Percentiles rank a stretch among this genome's conserved stretches.
phyloP scores from a whole-genome alignment of 2,113 vertebrate genomes.

The Gorilla gorilla region DNA sequence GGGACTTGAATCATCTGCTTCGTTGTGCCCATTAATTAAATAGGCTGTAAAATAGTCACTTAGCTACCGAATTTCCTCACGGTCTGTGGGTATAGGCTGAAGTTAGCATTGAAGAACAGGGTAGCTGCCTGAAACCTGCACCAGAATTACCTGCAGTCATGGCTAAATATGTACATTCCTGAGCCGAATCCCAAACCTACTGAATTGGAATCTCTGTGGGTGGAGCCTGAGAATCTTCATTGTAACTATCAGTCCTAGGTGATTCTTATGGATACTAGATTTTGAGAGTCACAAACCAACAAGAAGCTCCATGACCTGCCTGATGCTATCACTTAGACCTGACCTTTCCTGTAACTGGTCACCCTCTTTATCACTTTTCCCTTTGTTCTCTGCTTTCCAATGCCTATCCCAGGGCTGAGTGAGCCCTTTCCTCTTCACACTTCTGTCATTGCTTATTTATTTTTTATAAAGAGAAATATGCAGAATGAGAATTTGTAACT shows the following conservation, averaged over 20 bases:
- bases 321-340: neutral
- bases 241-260: too few species aligned
- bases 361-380: neutral
- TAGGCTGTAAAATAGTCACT: neutral
- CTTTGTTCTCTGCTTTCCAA: neutral
- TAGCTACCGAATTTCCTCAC: neutral
- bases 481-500: neutral
- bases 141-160: fast-evolving
- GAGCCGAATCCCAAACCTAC: fast-evolving
- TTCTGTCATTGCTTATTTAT: neutral
- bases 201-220: neutral
- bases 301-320: neutral
- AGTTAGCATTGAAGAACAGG: neutral
- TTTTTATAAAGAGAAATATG: slow-evolving; percentile 17
- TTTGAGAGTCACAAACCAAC: neutral
- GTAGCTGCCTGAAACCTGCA: neutral
- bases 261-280: neutral
- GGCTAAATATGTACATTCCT: neutral
- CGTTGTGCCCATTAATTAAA: neutral
- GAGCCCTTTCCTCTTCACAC: neutral
- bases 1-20: neutral
- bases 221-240: neutral
- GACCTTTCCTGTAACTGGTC: neutral
- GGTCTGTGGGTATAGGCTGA: neutral
- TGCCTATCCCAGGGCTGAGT: fast-evolving